Base-by-base conservation (phyloP, 1,140 invertebrate genomes). In the Hyles vespertilio region DNA sequence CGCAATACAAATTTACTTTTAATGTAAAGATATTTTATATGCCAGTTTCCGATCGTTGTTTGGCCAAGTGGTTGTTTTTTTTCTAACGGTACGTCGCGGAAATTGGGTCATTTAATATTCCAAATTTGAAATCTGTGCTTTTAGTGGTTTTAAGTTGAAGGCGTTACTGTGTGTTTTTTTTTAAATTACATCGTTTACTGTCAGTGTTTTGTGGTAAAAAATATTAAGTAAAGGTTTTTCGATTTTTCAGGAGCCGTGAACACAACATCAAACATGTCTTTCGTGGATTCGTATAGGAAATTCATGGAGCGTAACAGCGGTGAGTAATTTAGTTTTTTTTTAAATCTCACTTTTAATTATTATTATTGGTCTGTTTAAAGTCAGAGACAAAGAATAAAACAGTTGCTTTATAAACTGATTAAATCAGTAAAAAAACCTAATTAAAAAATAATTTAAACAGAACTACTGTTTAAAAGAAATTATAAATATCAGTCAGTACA, bases 251-350 rank as follows among this genome's bases (percentile, higher is more conserved):
- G 82, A 43, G 63, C 65, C 32, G 65, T 63, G 7, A 71, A 63
- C 9, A 55, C 69, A 52, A 69, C 67, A 5, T 72, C 67, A 72
- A 81, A 83, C 58, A 80, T 85, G 77, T 87, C 83, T 44, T 69
- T 89, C 51, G 77, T 89, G 44, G 86, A 89, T 53, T 84, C 84
- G 0, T 89, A 89, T 67, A 75, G 70, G 45, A 71, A 67, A 11
- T 89, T 89, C 56, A 87, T 89, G 86, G 83, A 87, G 59, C 65
- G 67, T n/a, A 86, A 86, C 51, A 84, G 84, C 46, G 86, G 86
- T 89, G 57, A 84, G 85, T 78, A 46, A 4, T 48, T 59, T 56
- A 58, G 49, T 43, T 45, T 12, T 49, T 3, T 55, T 32, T 32
- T n/a, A n/a, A 51, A 5, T 3, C 1, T 34, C 8, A 5, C 8